Evolutionary conservation across 2,888 invertebrate genomes (phyloP).

Genomic region (Urechis unicinctus): DNA sequence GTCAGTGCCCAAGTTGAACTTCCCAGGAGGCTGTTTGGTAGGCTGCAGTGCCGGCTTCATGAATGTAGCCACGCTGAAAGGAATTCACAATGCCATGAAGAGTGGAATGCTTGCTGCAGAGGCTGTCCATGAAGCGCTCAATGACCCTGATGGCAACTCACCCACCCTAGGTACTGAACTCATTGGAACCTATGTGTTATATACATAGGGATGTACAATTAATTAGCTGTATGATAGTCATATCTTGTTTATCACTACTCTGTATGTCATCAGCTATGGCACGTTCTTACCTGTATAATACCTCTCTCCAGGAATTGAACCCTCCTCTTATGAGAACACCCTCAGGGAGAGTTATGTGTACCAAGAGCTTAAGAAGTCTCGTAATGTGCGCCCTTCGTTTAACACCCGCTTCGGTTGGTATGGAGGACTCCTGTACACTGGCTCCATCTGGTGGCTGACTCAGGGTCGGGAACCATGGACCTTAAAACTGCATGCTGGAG

Average conservation of each 20-base stretch:
- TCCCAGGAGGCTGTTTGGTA: constrained; percentile 89
- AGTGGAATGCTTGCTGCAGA: constrained; percentile 97
- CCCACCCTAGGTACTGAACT: constrained; percentile 39
- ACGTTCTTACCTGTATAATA: no score
- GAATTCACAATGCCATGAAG: constrained; percentile 96
- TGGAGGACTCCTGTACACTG: constrained; percentile 85
- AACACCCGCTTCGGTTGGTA: constrained; percentile 76
- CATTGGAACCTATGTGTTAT: no score
- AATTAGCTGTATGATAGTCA: background rate
- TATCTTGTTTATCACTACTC: background rate
- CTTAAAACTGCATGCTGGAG: no score
- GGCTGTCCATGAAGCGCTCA: constrained; percentile 74
- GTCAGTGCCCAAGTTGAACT: constrained; percentile 72
- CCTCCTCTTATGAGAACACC: constrained; percentile 64
- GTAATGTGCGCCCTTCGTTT: constrained; percentile 94
- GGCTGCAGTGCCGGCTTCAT: constrained; percentile 94
- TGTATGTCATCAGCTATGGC: no score
- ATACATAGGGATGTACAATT: no score
- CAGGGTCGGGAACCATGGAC: constrained; percentile 95
- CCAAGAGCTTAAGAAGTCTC: constrained; percentile 71
- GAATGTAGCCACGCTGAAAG: constrained; percentile 84
- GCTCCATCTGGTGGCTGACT: constrained; percentile 73
- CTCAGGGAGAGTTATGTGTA: constrained; percentile 66
- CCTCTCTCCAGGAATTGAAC: constrained; percentile 58
- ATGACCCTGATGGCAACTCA: constrained; percentile 48